Evolutionary conservation across 37 sponge, comb jelly and placozoan genomes (phyloP), one percentile per base, ranked within the genome.

Genomic region (Eunapius fragilis): DNA sequence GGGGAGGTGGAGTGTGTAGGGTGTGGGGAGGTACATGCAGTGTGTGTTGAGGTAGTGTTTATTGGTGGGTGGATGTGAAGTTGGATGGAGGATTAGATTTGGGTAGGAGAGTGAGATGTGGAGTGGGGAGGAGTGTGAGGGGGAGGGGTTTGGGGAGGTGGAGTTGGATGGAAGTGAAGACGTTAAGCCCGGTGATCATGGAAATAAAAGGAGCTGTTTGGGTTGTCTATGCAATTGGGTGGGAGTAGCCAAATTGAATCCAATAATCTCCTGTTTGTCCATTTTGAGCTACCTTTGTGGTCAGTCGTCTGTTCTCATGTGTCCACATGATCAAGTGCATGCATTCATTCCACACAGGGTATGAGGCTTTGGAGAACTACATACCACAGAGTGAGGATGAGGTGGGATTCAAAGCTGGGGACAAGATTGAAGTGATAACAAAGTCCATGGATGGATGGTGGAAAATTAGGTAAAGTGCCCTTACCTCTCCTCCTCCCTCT

Each of bases 381-480:
- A 73, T 17, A 47, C 71, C 96, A 25, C 37, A 85, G 67, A 88
- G 74, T 85, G 86, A 90, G 11, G 96, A 96, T 83, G 96, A 96
- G 71, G 67, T 96, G 12, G 69, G 38, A n/a, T 81, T 96, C 71
- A 79, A 75, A 31, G 67, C 41, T 37, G 93, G 89, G 27, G 93
- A 96, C 77, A 90, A 27, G 37, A 79, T 96, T 2, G 70, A 86
- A 0, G 84, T 92, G 27, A 67, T 96, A 30, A 75, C 67, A 80
- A 90, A 89, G 48, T 86, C 79, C 33, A 85, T 92, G 86, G 96
- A 96, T 74, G 96, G 96, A 27, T 96, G 96, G 96, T 96, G 96
- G 96, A 88, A 88, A 45, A 88, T 96, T 4, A 96, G 72, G 90
- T 88, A 69, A 25, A 80, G 38, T 7, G 31, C 27, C 71, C 27